These are phyloP conservation scores for Pseudomyrmex pallidus DNA, from an alignment of 1,140 invertebrate genomes.

Conservation along the genomic window DNA sequence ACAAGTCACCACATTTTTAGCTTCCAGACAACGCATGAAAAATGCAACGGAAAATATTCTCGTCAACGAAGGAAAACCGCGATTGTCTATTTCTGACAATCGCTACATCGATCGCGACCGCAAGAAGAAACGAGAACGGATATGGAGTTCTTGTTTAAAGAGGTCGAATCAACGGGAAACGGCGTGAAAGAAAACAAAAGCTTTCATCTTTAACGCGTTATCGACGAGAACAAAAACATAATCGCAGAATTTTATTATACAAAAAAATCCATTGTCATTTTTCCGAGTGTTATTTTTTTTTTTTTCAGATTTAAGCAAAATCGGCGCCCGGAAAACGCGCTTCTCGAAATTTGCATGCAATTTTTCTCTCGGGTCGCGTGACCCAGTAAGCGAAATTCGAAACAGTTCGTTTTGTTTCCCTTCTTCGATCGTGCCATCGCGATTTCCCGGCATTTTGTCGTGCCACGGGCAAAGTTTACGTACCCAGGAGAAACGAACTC, in stretches of 20 bases:
- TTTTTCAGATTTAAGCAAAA: not conserved
- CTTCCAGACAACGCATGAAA: constrained; percentile 10
- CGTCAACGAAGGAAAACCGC: not conserved
- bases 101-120: not conserved
- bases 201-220: not conserved
- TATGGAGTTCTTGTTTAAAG: constrained; percentile 29
- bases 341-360: constrained; percentile 17
- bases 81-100: constrained; percentile 6
- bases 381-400: constrained; percentile 47
- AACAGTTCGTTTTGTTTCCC: constrained; percentile 40
- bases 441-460: constrained; percentile 36
- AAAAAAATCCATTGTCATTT: not conserved
- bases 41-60: constrained; percentile 1
- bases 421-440: constrained; percentile 17
- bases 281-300: not conserved
- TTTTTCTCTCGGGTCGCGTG: constrained; percentile 66
- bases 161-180: not conserved
- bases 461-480: constrained; percentile 42
- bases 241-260: constrained; percentile 21
- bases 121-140: constrained; percentile 11
- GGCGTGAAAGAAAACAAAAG: not conserved
- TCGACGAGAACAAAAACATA: not conserved
- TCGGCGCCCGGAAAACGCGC: not conserved
- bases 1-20: not conserved
- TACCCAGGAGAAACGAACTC: constrained; percentile 73